phyloP scores from a whole-genome alignment of 2,797 vertebrate genomes.

The Denticeps clupeoides region DNA sequence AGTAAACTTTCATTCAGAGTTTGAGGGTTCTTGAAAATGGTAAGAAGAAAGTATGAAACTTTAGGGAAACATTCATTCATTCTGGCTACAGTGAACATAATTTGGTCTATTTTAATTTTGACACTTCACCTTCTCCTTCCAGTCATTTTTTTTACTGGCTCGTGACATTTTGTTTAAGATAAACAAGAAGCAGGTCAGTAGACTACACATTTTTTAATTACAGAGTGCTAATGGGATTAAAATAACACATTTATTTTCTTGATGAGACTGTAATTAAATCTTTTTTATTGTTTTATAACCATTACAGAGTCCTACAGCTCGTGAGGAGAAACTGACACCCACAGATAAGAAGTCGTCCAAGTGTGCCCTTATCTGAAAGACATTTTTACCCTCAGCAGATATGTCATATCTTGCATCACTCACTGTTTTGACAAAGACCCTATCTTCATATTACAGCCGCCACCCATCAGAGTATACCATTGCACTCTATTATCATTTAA shows the following conservation, averaged over 20 bases:
- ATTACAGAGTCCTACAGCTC: slow-evolving; percentile 43
- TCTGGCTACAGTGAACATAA: no score
- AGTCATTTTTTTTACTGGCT: slow-evolving; percentile 78
- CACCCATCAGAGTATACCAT: no score
- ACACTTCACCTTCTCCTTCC: not conserved
- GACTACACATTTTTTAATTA: no score
- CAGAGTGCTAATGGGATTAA: no score
- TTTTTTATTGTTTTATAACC: not conserved
- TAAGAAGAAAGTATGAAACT: no score
- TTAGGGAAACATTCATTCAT: no score
- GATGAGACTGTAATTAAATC: not conserved
- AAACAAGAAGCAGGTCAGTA: slow-evolving; percentile 61
- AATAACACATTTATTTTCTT: not conserved
- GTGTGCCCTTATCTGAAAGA: slow-evolving; percentile 52
- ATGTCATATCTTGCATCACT: no score
- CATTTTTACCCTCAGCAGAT: slow-evolving; percentile 19
- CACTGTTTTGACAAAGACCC: no score
- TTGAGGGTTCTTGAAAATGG: no score
- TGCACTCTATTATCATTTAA: no score
- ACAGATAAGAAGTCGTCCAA: slow-evolving; percentile 61
- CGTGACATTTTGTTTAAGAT: slow-evolving; percentile 75
- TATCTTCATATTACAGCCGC: no score
- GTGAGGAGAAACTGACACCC: slow-evolving; percentile 61
- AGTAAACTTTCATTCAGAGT: no score
- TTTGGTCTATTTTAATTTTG: slow-evolving; percentile 3